Percentiles rank a stretch among this genome's conserved stretches.
Evolutionary conservation across 1,140 invertebrate species (phyloP).

Genomic region (Zaprionus davidi): DNA sequence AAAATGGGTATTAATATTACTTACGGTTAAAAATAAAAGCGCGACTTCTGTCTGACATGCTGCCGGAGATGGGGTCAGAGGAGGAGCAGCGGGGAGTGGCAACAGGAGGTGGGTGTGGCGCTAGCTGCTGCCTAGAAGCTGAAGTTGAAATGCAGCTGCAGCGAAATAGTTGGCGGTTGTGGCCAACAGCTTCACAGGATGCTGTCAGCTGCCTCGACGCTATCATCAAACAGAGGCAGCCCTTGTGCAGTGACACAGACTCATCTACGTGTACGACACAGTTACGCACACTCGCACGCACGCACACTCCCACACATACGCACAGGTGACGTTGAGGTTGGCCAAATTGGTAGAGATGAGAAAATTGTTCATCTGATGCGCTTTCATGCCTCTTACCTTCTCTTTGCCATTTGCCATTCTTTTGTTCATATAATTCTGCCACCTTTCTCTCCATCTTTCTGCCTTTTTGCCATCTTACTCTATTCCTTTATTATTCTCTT

Average conservation of each 20-base stretch:
- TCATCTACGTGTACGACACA: background rate
- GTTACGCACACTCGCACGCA: slow-evolving; percentile 9
- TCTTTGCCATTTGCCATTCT: background rate
- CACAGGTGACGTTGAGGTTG: background rate
- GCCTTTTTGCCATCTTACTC: background rate
- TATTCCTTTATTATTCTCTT: background rate
- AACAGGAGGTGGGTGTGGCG: background rate
- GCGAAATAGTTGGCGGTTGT: slow-evolving; percentile 41
- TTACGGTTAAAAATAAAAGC: slow-evolving; percentile 80
- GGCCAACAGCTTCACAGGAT: slow-evolving; percentile 29
- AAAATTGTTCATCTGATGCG: background rate
- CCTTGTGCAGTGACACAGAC: background rate
- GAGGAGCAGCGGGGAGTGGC: background rate
- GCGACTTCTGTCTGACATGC: slow-evolving; percentile 66
- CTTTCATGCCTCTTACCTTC: background rate
- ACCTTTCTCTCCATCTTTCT: background rate
- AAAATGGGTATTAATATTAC: slow-evolving; percentile 83
- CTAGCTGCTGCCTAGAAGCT: background rate
- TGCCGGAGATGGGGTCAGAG: slow-evolving; percentile 1
- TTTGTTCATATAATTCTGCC: background rate
- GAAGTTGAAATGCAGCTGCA: slow-evolving; percentile 19
- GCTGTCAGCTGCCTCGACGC: slow-evolving; percentile 32
- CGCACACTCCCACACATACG: background rate
- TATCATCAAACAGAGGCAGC: slow-evolving; percentile 21
- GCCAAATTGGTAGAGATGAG: background rate